phyloP scores from a whole-genome alignment of 2,888 invertebrate species.

The Diaperis boleti region DNA sequence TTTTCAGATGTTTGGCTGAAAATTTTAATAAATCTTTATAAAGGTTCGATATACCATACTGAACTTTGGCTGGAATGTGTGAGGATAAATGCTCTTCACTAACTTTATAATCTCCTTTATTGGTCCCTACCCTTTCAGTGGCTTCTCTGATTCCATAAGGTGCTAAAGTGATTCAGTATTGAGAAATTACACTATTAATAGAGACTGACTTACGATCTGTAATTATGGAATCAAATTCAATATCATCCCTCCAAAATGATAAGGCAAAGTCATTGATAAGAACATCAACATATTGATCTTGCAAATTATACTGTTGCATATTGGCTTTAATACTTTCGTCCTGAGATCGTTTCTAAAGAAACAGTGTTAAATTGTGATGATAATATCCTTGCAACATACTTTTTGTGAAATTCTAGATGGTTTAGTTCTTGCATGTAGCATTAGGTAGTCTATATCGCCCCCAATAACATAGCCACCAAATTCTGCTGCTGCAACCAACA shows the following conservation, averaged over 20 bases:
- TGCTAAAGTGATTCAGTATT: constrained; percentile 73
- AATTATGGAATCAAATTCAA: constrained; percentile 90
- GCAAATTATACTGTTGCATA: constrained; percentile 87
- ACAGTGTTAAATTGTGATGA: too few species aligned
- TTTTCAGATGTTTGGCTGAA: constrained; percentile 79
- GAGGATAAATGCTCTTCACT: constrained; percentile 75
- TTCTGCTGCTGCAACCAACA: constrained; percentile 89
- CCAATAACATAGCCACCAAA: constrained; percentile 90
- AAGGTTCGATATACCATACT: constrained; percentile 85
- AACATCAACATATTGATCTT: constrained; percentile 84
- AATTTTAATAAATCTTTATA: constrained; percentile 88
- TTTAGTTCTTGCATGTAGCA: constrained; percentile 88
- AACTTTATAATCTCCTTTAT: constrained; percentile 72
- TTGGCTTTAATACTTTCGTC: constrained; percentile 92
- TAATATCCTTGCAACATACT: too few species aligned
- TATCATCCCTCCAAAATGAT: constrained; percentile 78
- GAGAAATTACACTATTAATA: not conserved
- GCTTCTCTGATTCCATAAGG: constrained; percentile 98
- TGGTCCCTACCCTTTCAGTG: constrained; percentile 85
- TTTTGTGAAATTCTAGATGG: constrained; percentile 85
- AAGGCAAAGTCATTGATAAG: constrained; percentile 92
- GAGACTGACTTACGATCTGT: constrained; percentile 86
- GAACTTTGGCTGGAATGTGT: constrained; percentile 87
- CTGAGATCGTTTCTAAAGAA: constrained; percentile 72
- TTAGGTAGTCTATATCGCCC: constrained; percentile 94